phyloP scores from a whole-genome alignment of 2,797 vertebrate species.

The Sternarchorhynchus goeldii region DNA sequence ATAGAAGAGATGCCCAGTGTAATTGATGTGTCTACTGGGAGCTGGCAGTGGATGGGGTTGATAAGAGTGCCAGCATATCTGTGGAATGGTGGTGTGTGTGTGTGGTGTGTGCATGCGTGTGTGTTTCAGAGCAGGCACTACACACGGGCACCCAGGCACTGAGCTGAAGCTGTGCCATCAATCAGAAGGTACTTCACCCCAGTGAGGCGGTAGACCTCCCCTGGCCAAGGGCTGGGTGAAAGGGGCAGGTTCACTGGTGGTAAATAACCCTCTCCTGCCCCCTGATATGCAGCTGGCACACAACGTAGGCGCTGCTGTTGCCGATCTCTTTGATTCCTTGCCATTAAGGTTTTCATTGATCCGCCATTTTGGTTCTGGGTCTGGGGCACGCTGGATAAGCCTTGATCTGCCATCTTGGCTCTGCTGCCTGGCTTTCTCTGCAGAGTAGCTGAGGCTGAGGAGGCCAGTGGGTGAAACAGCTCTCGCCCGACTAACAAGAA shows the following conservation, averaged over 20 bases:
- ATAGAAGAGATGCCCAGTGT: conserved; percentile 73
- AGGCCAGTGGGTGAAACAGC: too few species aligned
- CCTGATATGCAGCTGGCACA: conserved; percentile 45
- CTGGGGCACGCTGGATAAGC: conserved; percentile 65
- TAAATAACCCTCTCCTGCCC: conserved; percentile 48
- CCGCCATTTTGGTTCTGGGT: conserved; percentile 51
- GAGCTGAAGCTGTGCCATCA: conserved; percentile 78
- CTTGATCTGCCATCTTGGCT: conserved; percentile 61
- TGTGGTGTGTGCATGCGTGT: too few species aligned
- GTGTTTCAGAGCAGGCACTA: conserved; percentile 24
- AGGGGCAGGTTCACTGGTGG: conserved; percentile 39
- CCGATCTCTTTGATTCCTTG: conserved; percentile 34
- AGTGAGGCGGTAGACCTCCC: conserved; percentile 74
- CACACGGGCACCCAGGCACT: conserved; percentile 59
- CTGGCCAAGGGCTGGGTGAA: conserved; percentile 69
- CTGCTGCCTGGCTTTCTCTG: not conserved
- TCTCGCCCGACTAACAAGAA: too few species aligned
- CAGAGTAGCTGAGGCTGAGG: not conserved
- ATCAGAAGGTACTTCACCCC: conserved; percentile 82
- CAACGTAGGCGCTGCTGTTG: not conserved
- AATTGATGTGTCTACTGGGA: conserved; percentile 82
- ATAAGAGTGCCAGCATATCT: conserved; percentile 73
- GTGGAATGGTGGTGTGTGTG: conserved; percentile 60
- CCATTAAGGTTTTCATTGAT: conserved; percentile 33
- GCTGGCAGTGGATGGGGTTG: conserved; percentile 65